Evolutionary conservation across 2,888 invertebrate species (phyloP), one percentile per base, ranked within the genome.

Genomic region (Caradrina kadenii): DNA sequence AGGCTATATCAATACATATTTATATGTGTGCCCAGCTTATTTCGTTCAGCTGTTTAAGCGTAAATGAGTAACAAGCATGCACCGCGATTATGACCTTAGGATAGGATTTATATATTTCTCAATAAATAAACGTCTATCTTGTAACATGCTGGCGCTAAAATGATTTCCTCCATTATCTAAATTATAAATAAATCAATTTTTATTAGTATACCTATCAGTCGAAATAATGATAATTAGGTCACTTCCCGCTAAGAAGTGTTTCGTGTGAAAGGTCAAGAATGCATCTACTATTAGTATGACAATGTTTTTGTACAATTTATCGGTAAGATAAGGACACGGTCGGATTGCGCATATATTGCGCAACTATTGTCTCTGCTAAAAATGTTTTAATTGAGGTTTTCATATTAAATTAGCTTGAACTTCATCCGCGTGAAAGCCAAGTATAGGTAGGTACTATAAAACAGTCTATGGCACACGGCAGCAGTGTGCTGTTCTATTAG

Each of bases 241-340:
- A 86, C 80, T 90, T 90, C 87, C 87, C 81, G 79, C 80, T 86
- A 77, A 80, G 31, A 73, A 52, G 8, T 68, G 42, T 78, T 79
- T 69, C 66, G 55, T 76, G 69, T 72, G 77, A 85, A 83, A 86
- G 88, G 86, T 87, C 86, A 86, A 83, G 78, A 86, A 86, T 89
- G 86, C 87, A 88, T 75, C 76, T 55, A 52, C 11, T 35, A 50
- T 73, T 72, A 68, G 53, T 71, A 64, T 72, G 58, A 48, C 60
- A 48, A 62, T 73, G 66, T 77, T 75, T 74, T 77, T 75, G 65
- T 65, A 67, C 11, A 50, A 71, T 58, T 76, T 81, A 75, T 76
- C 73, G 42, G 31, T 10, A 31, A 39, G 69, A 73, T 76, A 80
- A 66, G 22, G 11, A 26, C 22, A 26, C 15, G 21, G 2, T 39